Evolutionary conservation across 2,797 vertebrate species (phyloP), one percentile per base, ranked within the genome.

Genomic region (Iguana delicatissima): DNA sequence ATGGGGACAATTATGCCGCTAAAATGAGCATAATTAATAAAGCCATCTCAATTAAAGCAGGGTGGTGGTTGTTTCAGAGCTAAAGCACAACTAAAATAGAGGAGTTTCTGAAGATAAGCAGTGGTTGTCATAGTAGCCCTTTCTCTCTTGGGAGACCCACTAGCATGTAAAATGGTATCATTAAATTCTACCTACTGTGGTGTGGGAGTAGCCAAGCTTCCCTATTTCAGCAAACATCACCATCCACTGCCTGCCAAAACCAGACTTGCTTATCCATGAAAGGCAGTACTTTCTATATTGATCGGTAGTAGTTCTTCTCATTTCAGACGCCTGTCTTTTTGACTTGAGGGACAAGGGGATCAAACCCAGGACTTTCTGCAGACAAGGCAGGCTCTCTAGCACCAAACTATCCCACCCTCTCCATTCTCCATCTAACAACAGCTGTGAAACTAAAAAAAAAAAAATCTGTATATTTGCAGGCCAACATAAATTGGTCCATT

Each of bases 11-110:
- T 76, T 13, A 35, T 72, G 64, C 20, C 85, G 80, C 77, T 29
- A 90, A 81, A 92, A 81, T 64, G 85, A 92, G 91, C 83, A 81
- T 81, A 73, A 50, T 69, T 42, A 84, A 83, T 24, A 77, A 86
- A 24, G 50, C 8, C 46, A 50, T 46, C 26, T 52, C 13, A 22
- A 29, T 35, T 35, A 16, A 59, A 79, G 35, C 59, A 64, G 64
- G 35, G 50, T 59, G 46, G 26, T 59, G 22, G 24, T 57, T 57
- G 20, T 35, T 77, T 77, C 29, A 57, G 80, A 20, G 38, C 20
- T 16, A 35, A 50, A 52, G n/a, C 52, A 81, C 62, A 62, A 52
- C 55, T 5, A 38, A 46, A 52, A 74, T 2, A 57, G 62, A 50
- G 42, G 14, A 1, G 29, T 87, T 84, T 55, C n/a, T 35, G 32